Evolutionary conservation across 2,113 vertebrate species (phyloP).

Genomic region (Gambusia affinis): DNA sequence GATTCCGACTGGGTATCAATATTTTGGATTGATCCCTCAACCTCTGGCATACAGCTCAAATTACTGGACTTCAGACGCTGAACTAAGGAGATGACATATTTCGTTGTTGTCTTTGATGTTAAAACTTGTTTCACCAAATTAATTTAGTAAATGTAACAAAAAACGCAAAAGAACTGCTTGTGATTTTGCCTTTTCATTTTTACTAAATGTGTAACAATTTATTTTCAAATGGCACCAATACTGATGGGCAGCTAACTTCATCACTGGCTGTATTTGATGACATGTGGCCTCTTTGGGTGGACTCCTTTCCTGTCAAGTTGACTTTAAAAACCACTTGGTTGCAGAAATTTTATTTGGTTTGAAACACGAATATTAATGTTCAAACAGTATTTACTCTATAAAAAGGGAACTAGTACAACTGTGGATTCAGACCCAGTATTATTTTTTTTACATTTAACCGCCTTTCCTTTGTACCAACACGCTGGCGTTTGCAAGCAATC

Average conservation of each 20-base stretch:
- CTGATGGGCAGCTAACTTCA: not conserved
- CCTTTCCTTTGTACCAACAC: conserved; percentile 7
- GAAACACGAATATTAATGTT: not conserved
- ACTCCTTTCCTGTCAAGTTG: too few relatives aligned
- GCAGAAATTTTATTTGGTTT: not conserved
- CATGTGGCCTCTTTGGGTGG: not conserved
- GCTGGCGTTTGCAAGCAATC: conserved; percentile 30
- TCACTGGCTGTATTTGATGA: not conserved
- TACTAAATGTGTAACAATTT: not conserved
- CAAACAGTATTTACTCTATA: not conserved
- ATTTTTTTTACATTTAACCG: conserved; percentile 11
- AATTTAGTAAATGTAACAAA: too few relatives aligned
- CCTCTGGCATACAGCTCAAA: too few relatives aligned
- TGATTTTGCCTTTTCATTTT: too few relatives aligned
- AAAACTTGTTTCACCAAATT: too few relatives aligned
- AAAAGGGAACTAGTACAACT: conserved; percentile 5
- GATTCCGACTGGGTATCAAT: too few relatives aligned
- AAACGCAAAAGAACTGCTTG: too few relatives aligned
- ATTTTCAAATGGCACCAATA: not conserved
- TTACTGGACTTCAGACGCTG: too few relatives aligned
- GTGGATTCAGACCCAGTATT: not conserved
- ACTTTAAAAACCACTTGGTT: too few relatives aligned
- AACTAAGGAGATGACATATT: too few relatives aligned
- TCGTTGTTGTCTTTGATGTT: too few relatives aligned
- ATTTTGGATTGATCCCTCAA: too few relatives aligned